These are phyloP conservation scores for Oreotragus oreotragus DNA, from an alignment of 2,113 vertebrate species.

Conservation along the genomic window DNA sequence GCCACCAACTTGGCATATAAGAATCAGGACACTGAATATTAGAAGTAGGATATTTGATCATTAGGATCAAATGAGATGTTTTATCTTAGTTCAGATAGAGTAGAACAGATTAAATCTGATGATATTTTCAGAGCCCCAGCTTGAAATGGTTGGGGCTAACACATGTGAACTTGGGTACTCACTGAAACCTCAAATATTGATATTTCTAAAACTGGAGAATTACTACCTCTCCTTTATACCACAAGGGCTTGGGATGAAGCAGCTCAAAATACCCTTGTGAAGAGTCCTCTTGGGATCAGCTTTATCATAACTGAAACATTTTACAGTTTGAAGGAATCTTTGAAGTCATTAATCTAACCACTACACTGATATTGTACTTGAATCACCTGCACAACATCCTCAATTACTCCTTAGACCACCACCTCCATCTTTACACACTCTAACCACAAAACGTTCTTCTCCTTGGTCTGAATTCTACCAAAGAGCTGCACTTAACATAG, in stretches of 20 bases:
- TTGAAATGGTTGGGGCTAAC: background rate
- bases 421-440: background rate
- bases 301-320: background rate
- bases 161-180: rapidly evolving
- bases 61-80: background rate
- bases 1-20: background rate
- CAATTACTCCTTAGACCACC: background rate
- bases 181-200: background rate
- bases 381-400: background rate
- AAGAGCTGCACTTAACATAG: background rate
- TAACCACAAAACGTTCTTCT: background rate
- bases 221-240: background rate
- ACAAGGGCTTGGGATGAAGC: background rate
- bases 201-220: background rate
- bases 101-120: background rate
- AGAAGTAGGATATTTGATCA: background rate
- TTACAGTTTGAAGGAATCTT: background rate
- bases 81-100: background rate
- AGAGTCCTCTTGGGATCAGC: background rate
- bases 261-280: background rate
- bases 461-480: background rate
- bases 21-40: background rate
- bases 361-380: background rate
- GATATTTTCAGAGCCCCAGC: background rate
- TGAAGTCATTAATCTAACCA: background rate